phyloP scores from a whole-genome alignment of 2,113 vertebrate genomes.

The Microtus ochrogaster region DNA sequence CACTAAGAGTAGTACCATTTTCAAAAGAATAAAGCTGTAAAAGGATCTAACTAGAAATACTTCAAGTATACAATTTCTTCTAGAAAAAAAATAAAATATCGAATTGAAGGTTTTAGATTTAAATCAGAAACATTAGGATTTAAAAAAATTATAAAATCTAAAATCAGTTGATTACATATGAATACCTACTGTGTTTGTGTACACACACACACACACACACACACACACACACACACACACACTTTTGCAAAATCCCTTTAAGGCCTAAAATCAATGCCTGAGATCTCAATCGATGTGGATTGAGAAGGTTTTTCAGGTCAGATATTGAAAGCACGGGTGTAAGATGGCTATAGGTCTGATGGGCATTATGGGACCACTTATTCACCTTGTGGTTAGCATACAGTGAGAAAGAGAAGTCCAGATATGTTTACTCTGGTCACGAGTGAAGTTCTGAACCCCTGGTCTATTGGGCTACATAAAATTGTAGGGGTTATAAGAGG shows the following conservation, averaged over 20 bases:
- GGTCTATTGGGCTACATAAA: not conserved
- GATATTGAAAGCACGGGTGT: not conserved
- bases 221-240: not conserved
- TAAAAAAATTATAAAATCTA: not conserved
- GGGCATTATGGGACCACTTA: not conserved
- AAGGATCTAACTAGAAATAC: constrained; percentile 42
- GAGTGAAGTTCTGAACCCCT: constrained; percentile 15
- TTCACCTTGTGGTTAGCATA: not conserved
- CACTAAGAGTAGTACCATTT: constrained; percentile 17
- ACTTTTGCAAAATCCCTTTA: not conserved
- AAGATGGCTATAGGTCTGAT: not conserved
- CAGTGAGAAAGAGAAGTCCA: not conserved
- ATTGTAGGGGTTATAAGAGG: not conserved
- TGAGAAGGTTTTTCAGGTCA: not conserved
- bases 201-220: not conserved
- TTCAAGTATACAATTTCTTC: constrained; percentile 24
- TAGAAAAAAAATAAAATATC: constrained; percentile 37
- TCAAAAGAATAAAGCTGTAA: constrained; percentile 20
- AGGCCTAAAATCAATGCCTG: not conserved
- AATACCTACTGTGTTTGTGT: not conserved
- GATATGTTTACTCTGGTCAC: not conserved
- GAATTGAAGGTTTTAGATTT: constrained; percentile 58
- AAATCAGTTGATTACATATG: constrained; percentile 50
- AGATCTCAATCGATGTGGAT: not conserved
- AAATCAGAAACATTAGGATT: constrained; percentile 33